Base-by-base conservation (phyloP, 1,140 invertebrate genomes). In the Potamilus streckersoni region DNA sequence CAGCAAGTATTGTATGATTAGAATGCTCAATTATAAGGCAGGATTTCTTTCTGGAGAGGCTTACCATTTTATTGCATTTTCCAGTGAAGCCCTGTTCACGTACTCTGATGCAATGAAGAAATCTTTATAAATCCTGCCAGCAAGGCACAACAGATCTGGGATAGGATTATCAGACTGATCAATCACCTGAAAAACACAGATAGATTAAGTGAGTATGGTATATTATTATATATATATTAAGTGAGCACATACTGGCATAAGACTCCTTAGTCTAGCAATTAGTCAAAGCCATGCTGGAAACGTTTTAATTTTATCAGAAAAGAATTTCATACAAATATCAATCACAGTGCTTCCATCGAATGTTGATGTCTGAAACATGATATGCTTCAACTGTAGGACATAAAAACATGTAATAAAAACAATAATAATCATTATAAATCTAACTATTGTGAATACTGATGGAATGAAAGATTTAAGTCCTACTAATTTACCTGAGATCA, bases 41-140 rank as follows among this genome's bases (percentile, higher is more conserved):
- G 27, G 14, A 58, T 23, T 56, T 38, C 62, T 27, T 59, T 12
- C 8, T 15, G 62, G 60, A 68, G 19, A 67, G 55, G 76, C 79
- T 74, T 74, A 90, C 98, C 98, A 99, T 89, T 95, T 93, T 82
- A 99, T 99, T 49, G 98, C 98, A 91, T 95, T 94, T 56, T 95
- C 93, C 71, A 99, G 91, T 85, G 96, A 96, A 49, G 95, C 94
- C 84, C 93, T 92, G 88, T 99, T 97, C 1, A 93, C 93, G 87
- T 98, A 97, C 80, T 95, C 93, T 60, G 96, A 98, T 91, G 99
- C 97, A 23, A 98, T 96, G 91, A 99, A 99, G 88, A 95, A 97
- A 90, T 99, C 98, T 90, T 99, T 99, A 89, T 99, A 99, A 86
- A 99, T 99, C 74, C 98, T 93, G 2, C 98, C 98, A 90, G 97